phyloP scores from a whole-genome alignment of 2,888 invertebrate genomes.

The Smittia sp. region DNA sequence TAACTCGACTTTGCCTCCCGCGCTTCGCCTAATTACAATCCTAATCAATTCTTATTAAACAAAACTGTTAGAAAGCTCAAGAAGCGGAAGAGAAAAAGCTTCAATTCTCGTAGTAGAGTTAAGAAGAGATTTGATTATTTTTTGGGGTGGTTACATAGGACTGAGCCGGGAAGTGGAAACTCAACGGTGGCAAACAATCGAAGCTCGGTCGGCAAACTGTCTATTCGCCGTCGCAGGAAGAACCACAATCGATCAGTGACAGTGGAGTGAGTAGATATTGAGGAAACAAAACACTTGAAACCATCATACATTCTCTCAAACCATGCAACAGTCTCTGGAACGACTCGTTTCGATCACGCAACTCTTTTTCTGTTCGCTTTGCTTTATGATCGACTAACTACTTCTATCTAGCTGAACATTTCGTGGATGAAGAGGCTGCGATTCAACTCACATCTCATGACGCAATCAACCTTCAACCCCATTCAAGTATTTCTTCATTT shows the following conservation, averaged over 20 bases:
- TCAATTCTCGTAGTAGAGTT: background rate
- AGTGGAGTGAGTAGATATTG: slow-evolving; percentile 45
- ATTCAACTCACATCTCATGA: too few species aligned
- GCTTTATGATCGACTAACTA: background rate
- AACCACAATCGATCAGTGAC: slow-evolving; percentile 43
- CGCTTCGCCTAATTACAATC: background rate
- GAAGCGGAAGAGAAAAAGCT: slow-evolving; percentile 25
- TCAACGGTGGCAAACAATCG: slow-evolving; percentile 13
- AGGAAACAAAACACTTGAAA: background rate
- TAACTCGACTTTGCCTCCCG: background rate
- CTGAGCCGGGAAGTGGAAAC: slow-evolving; percentile 44
- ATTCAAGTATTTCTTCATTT: too few species aligned
- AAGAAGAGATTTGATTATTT: slow-evolving; percentile 32
- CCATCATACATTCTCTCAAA: too few species aligned
- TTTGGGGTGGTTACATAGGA: slow-evolving; percentile 43
- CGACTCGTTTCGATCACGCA: slow-evolving; percentile 6
- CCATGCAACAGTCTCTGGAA: too few species aligned
- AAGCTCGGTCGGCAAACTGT: slow-evolving; percentile 45
- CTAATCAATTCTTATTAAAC: background rate
- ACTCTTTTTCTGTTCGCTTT: background rate
- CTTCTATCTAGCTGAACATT: too few species aligned
- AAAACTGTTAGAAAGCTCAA: slow-evolving; percentile 14
- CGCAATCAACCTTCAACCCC: too few species aligned
- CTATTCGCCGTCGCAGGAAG: slow-evolving; percentile 45
- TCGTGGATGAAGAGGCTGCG: too few species aligned